A percentile compares a stretch with the other conserved stretches of the same genome.
Evolutionary conservation across 2,113 vertebrate genomes (phyloP).

Genomic region (Heteronetta atricapilla): DNA sequence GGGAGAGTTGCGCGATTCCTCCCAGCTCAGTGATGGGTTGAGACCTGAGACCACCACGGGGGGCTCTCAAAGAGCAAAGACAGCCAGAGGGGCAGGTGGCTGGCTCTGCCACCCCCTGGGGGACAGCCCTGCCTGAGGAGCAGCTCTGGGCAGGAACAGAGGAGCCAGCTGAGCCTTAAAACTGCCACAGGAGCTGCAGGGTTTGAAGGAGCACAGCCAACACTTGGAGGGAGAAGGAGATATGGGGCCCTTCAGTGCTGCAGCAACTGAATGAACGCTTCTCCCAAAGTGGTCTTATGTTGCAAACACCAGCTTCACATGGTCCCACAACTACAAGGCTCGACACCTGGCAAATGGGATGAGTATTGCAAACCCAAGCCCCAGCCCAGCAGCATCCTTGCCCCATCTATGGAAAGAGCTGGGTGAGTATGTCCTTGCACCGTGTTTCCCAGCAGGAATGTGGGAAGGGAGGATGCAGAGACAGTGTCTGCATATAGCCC

Average conservation of each 20-base stretch:
- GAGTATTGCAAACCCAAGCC: accelerated
- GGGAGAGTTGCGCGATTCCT: neutral
- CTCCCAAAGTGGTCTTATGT: neutral
- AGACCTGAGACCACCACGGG: neutral
- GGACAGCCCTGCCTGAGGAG: neutral
- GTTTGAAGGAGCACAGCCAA: neutral
- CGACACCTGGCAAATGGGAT: neutral
- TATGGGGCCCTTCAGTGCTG: accelerated
- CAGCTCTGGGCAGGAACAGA: neutral
- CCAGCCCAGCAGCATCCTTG: neutral
- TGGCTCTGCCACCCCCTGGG: neutral
- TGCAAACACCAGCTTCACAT: neutral
- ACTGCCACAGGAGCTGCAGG: neutral
- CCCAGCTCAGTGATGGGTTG: neutral
- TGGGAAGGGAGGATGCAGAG: neutral
- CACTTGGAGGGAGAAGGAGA: neutral
- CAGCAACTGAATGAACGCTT: neutral
- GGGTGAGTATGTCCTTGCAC: accelerated
- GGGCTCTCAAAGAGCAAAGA: neutral
- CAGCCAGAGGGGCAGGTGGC: neutral
- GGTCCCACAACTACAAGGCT: neutral
- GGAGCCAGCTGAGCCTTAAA: neutral
- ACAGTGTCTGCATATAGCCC: no score
- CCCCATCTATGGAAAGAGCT: neutral
- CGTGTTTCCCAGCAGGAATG: accelerated